Percentiles rank a stretch among this genome's conserved stretches.
These are phyloP conservation scores for Solenodon paradoxus DNA, from an alignment of 2,113 vertebrate species.

Conservation along the genomic window DNA sequence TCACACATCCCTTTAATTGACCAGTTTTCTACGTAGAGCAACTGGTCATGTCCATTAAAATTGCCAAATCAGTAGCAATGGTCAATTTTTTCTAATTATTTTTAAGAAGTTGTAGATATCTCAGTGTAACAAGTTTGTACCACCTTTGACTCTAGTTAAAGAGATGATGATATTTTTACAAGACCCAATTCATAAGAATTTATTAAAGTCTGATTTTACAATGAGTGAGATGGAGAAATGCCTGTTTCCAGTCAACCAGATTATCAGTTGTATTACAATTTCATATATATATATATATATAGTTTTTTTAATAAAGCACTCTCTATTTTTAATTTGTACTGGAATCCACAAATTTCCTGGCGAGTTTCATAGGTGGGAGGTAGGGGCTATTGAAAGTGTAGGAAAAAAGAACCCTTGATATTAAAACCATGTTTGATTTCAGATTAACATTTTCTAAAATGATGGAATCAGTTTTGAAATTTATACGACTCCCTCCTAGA, in stretches of 20 bases:
- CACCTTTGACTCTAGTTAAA: neutral
- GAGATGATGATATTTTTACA: neutral
- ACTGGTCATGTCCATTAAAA: neutral
- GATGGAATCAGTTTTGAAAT: neutral
- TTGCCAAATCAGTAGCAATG: neutral
- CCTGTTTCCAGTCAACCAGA: neutral
- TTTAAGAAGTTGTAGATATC: neutral
- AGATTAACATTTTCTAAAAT: slow-evolving; percentile 1
- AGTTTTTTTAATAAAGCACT: neutral
- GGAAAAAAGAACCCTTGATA: neutral
- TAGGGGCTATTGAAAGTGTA: neutral
- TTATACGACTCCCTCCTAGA: neutral
- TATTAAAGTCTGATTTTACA: neutral
- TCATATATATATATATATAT: too few relatives aligned
- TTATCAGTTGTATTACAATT: too few relatives aligned
- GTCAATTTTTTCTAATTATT: neutral
- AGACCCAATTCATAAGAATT: neutral
- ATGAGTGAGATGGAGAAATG: neutral
- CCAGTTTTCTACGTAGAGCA: neutral
- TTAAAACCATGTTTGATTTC: neutral
- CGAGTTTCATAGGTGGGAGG: neutral
- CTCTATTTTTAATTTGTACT: neutral
- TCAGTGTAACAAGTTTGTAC: neutral
- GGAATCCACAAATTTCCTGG: neutral
- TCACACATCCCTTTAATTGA: neutral